A percentile compares a stretch with the other conserved stretches of the same genome.
Conservation (phyloP, 2,113 vertebrate genomes). For the Carollia perspicillata region DNA sequence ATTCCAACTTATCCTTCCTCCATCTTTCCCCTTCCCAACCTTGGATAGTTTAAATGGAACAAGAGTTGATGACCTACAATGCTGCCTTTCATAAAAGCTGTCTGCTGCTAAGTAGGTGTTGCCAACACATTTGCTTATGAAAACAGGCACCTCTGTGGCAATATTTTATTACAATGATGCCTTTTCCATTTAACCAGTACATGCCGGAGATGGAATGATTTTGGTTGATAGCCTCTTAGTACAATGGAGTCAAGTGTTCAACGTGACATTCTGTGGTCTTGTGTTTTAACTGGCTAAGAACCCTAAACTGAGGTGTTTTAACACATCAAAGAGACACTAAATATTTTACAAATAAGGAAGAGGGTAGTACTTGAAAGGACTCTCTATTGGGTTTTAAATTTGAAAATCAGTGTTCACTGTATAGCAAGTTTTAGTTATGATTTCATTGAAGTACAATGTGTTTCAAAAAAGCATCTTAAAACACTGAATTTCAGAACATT, state of each 20-base stretch:
- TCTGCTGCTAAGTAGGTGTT: not conserved
- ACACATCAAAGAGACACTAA: not conserved
- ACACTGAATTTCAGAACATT: not conserved
- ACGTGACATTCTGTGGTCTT: not conserved
- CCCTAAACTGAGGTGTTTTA: not conserved
- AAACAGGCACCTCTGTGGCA: not conserved
- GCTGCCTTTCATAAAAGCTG: conserved; percentile 39
- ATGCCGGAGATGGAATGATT: conserved; percentile 3
- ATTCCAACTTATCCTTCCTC: not conserved
- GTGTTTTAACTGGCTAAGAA: conserved; percentile 2
- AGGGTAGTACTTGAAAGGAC: not conserved
- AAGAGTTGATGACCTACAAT: not conserved
- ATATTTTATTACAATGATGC: conserved; percentile 27
- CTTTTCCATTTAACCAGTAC: conserved; percentile 25
- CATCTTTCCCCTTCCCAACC: not conserved
- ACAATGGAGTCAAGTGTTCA: not conserved
- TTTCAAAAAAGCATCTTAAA: conserved; percentile 25
- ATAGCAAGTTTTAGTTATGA: not conserved
- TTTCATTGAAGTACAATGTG: not conserved
- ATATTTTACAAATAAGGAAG: conserved; percentile 26
- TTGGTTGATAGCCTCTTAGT: not conserved
- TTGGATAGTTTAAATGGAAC: not conserved
- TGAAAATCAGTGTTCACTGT: not conserved
- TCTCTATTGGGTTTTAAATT: not conserved
- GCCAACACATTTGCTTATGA: conserved; percentile 36